A percentile compares a stretch with the other conserved stretches of the same genome.
Evolutionary conservation across 2,797 vertebrate species (phyloP).

Genomic region (Schizopygopsis malacanthus): DNA sequence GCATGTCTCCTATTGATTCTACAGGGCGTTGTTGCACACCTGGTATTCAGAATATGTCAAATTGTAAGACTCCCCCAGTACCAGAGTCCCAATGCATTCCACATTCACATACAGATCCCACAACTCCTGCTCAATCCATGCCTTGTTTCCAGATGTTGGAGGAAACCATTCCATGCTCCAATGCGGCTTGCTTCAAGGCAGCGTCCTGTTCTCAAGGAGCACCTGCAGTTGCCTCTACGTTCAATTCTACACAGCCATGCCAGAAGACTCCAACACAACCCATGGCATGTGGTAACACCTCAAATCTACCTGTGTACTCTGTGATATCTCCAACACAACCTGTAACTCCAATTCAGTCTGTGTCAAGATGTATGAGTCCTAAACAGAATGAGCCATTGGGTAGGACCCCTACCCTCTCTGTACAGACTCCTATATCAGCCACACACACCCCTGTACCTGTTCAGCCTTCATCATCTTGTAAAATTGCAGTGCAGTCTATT

Average conservation of each 20-base stretch:
- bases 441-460: not conserved
- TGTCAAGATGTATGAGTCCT: constrained; percentile 21
- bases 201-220: constrained; percentile 33
- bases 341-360: constrained; percentile 12
- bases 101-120: not conserved
- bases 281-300: constrained; percentile 13
- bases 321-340: constrained; percentile 41
- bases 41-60: not conserved
- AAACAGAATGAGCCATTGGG: constrained; percentile 11
- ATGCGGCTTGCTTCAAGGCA: not conserved
- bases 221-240: not conserved
- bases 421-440: not conserved
- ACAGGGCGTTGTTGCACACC: constrained; percentile 18
- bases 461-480: constrained; percentile 28
- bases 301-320: constrained; percentile 36
- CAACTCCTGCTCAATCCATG: not conserved
- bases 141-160: constrained; percentile 16
- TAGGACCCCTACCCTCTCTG: not conserved
- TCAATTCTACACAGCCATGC: not conserved
- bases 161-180: constrained; percentile 20
- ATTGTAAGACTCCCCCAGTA: constrained; percentile 26
- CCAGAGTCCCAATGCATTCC: not conserved
- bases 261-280: constrained; percentile 15
- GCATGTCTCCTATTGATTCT: constrained; percentile 14
- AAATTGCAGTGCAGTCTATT: constrained; percentile 49